phyloP scores from a whole-genome alignment of 1,140 invertebrate species.

The Mycetomoellerius zeteki region DNA sequence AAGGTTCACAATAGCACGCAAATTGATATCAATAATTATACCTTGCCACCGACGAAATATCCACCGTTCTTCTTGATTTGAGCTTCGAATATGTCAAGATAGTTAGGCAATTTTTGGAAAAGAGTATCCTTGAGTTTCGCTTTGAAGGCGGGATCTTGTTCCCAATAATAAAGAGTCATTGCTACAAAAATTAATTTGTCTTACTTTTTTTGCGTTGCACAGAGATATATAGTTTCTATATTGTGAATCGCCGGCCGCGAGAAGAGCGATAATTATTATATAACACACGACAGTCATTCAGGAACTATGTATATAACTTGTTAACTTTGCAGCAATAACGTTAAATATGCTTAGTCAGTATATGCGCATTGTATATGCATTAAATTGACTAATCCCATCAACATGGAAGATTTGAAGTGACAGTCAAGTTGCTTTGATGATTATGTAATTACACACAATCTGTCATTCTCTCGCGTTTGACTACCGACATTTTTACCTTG shows the following conservation, averaged over 20 bases:
- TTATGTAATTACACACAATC: not conserved
- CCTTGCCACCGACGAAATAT: slow-evolving; percentile 60
- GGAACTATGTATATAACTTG: not conserved
- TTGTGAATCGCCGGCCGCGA: not conserved
- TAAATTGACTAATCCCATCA: not conserved
- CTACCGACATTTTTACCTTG: slow-evolving; percentile 80
- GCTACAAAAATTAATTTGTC: slow-evolving; percentile 33
- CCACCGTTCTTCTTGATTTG: slow-evolving; percentile 68
- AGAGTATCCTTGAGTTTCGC: slow-evolving; percentile 28
- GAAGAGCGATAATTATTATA: not conserved
- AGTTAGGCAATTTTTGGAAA: slow-evolving; percentile 16
- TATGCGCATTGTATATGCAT: not conserved
- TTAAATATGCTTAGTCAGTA: not conserved
- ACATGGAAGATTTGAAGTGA: not conserved
- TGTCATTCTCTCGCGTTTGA: slow-evolving; percentile 6
- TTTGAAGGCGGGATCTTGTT: slow-evolving; percentile 45
- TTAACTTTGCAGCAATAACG: not conserved
- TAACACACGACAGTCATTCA: not conserved
- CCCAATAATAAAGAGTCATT: slow-evolving; percentile 23
- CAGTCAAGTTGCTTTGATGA: not conserved
- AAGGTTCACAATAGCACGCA: too few species aligned
- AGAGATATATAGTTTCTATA: not conserved
- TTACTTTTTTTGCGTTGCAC: not conserved
- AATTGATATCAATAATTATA: slow-evolving; percentile 20
- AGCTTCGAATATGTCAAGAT: slow-evolving; percentile 54